These are phyloP conservation scores for Leptodactylus fuscus DNA, from an alignment of 2,113 vertebrate species.

Conservation along the genomic window DNA sequence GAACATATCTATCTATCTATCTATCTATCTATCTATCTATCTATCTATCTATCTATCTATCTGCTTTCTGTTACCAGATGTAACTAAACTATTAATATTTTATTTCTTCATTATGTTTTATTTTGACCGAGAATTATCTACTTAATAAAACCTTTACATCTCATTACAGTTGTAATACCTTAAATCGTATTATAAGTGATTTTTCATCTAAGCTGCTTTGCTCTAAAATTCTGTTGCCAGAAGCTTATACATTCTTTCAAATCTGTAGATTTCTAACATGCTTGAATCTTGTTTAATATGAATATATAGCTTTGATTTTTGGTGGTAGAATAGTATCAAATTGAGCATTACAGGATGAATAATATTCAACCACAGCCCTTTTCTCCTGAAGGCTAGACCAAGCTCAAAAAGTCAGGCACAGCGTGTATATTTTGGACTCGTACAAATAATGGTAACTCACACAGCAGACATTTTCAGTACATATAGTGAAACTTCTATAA, in stretches of 20 bases:
- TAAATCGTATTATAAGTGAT: conserved; percentile 49
- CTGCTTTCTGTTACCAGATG: neutral
- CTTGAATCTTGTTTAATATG: neutral
- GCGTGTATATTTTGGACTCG: neutral
- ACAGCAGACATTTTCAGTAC: neutral
- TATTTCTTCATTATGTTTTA: neutral
- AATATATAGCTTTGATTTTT: neutral
- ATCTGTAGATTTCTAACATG: conserved; percentile 25
- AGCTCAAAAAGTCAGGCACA: neutral
- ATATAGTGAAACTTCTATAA: no score
- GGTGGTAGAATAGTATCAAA: neutral
- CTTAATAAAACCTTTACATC: conserved; percentile 17
- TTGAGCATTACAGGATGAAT: neutral
- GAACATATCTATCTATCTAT: neutral
- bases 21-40: neutral
- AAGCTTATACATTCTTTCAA: conserved; percentile 32
- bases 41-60: neutral
- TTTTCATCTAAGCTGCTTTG: conserved; percentile 50
- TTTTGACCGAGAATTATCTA: neutral
- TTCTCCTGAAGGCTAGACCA: neutral
- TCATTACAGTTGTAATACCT: conserved; percentile 52
- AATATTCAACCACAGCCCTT: neutral
- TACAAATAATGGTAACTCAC: neutral
- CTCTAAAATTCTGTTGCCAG: conserved; percentile 24
- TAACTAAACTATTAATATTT: neutral